Evolutionary conservation across 2,797 vertebrate genomes (phyloP).

Genomic region (Intellagama lesueurii): DNA sequence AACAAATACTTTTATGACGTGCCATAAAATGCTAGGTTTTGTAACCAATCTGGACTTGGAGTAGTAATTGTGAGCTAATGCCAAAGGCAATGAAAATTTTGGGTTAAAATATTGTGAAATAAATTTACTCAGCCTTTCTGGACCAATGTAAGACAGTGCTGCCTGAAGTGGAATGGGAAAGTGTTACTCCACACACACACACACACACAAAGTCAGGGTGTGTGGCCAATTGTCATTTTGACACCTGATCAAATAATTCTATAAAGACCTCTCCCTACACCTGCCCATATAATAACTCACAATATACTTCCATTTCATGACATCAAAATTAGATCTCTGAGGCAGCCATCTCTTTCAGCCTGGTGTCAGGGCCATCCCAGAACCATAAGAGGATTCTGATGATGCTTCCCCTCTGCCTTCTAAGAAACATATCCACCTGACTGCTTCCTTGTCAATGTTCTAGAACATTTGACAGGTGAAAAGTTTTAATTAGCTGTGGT

Average conservation of each 20-base stretch:
- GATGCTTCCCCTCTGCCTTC: not conserved
- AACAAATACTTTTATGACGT: not conserved
- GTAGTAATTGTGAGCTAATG: not conserved
- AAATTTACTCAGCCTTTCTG: not conserved
- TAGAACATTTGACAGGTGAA: not conserved
- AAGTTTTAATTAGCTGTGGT: not conserved
- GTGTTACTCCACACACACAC: too few species aligned
- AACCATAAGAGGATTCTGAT: not conserved
- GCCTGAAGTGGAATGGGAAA: not conserved
- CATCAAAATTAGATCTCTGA: not conserved
- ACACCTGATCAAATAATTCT: not conserved
- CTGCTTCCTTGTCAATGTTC: not conserved
- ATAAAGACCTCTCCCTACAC: not conserved
- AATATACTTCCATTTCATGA: not conserved
- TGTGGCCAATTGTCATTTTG: not conserved
- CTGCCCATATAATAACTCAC: not conserved
- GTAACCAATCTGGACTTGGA: not conserved
- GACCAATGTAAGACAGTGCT: not conserved
- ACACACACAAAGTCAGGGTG: not conserved
- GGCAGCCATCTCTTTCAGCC: not conserved
- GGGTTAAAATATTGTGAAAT: not conserved
- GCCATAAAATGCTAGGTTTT: not conserved
- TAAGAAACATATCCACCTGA: not conserved
- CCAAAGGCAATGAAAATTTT: not conserved
- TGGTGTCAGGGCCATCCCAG: not conserved